A percentile compares a stretch with the other conserved stretches of the same genome.
Conservation (phyloP, 2,113 vertebrate genomes). For the Eulemur macaco region DNA sequence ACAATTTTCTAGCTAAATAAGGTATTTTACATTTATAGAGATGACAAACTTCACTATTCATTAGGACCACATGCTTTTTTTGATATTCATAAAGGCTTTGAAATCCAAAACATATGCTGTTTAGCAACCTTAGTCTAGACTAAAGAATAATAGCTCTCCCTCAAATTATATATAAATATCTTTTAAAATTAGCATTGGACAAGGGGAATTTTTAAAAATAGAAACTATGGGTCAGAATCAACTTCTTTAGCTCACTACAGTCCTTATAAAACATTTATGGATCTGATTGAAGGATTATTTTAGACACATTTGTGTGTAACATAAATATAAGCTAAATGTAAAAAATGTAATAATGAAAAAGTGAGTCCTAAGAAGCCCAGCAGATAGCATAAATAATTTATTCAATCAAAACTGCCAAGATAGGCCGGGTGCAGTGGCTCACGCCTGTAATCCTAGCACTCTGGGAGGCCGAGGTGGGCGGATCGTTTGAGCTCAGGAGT, state of each 20-base stretch:
- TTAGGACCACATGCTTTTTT: conserved; percentile 23
- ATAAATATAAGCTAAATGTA: conserved; percentile 44
- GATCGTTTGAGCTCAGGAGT: no score
- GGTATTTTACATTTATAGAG: conserved; percentile 38
- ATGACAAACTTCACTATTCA: conserved; percentile 33
- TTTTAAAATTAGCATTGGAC: conserved; percentile 26
- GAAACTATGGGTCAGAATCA: conserved; percentile 8
- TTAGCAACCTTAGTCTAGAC: conserved; percentile 54
- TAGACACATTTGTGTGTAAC: conserved; percentile 10
- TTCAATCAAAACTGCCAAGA: conserved; percentile 20
- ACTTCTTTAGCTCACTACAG: not conserved
- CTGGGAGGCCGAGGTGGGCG: no score
- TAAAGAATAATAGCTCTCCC: conserved; percentile 50
- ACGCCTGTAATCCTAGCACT: no score
- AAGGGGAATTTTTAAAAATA: conserved; percentile 39
- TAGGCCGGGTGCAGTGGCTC: not conserved
- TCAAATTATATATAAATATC: conserved; percentile 54
- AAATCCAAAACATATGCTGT: conserved; percentile 44
- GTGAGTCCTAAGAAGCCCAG: conserved; percentile 67
- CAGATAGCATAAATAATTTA: conserved; percentile 80
- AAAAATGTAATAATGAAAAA: conserved; percentile 47
- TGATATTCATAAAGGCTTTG: conserved; percentile 33
- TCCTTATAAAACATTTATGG: conserved; percentile 53
- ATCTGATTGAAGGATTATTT: conserved; percentile 40
- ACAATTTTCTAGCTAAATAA: conserved; percentile 44